Conservation (phyloP, 1,140 invertebrate species). For the Trichonephila clavipes region DNA sequence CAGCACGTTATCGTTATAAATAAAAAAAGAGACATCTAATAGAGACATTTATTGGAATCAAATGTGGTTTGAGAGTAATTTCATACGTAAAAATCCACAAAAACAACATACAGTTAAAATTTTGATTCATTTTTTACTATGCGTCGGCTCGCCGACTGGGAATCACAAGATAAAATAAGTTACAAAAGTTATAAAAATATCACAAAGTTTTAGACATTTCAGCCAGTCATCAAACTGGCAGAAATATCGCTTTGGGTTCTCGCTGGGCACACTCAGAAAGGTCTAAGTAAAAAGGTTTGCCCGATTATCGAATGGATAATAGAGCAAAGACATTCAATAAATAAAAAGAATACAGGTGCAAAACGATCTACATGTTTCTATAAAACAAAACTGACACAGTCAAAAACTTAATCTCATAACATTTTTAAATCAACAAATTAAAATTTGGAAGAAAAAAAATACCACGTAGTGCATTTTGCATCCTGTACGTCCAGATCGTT, state of each 20-base stretch:
- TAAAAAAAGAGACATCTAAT: conserved; percentile 61
- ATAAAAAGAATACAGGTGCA: conserved; percentile 46
- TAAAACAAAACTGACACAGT: conserved; percentile 1
- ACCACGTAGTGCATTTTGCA: conserved; percentile 1
- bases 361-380: conserved; percentile 1
- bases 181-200: conserved; percentile 7
- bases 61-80: conserved; percentile 67
- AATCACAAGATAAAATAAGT: not conserved
- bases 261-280: not conserved
- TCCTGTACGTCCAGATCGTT: not conserved
- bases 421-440: not conserved
- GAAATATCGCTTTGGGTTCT: not conserved
- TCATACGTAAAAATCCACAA: not conserved
- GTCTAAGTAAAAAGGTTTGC: not conserved
- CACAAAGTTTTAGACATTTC: conserved; percentile 6
- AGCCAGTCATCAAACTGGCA: not conserved
- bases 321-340: conserved; percentile 26
- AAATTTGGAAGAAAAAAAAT: not conserved
- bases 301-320: not conserved
- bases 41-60: conserved; percentile 43
- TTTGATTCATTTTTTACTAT: not conserved
- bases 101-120: not conserved
- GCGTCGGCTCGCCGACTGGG: not conserved
- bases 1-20: conserved; percentile 3
- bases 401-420: not conserved